A percentile compares a stretch with the other conserved stretches of the same genome.
Conservation (phyloP, 2,797 vertebrate genomes). For the Lepilemur septentrionalis region DNA sequence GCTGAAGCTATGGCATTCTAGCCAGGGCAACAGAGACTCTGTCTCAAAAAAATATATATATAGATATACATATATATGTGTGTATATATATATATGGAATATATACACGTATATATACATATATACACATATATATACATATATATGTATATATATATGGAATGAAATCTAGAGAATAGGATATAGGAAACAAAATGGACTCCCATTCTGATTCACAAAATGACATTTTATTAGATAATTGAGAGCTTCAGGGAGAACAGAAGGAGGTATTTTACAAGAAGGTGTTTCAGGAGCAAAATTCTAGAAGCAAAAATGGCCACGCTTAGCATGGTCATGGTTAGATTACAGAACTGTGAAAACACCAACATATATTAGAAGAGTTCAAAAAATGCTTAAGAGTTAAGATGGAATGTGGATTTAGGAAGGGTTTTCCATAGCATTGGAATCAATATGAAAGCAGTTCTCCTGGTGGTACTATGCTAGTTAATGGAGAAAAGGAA, state of each 20-base stretch:
- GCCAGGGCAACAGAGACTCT: no score
- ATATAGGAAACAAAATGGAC: not conserved
- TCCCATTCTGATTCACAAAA: not conserved
- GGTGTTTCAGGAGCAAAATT: not conserved
- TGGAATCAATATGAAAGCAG: not conserved
- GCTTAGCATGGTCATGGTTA: not conserved
- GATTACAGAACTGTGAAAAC: not conserved
- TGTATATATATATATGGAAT: no score
- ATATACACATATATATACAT: not conserved
- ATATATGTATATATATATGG: not conserved
- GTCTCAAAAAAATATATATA: no score
- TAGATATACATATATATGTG: no score
- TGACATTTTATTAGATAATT: not conserved
- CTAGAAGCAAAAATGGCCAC: not conserved
- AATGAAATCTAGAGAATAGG: not conserved
- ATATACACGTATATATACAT: no score
- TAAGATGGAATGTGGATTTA: not conserved
- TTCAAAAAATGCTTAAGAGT: not conserved
- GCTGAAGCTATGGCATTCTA: no score
- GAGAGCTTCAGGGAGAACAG: not conserved
- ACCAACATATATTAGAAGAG: not conserved
- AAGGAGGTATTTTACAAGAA: not conserved
- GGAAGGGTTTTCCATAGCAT: not conserved
- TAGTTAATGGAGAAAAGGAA: not conserved
- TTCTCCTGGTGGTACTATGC: not conserved